These are phyloP conservation scores for Drosophila dives DNA, from an alignment of 2,888 invertebrate species.

Conservation along the genomic window DNA sequence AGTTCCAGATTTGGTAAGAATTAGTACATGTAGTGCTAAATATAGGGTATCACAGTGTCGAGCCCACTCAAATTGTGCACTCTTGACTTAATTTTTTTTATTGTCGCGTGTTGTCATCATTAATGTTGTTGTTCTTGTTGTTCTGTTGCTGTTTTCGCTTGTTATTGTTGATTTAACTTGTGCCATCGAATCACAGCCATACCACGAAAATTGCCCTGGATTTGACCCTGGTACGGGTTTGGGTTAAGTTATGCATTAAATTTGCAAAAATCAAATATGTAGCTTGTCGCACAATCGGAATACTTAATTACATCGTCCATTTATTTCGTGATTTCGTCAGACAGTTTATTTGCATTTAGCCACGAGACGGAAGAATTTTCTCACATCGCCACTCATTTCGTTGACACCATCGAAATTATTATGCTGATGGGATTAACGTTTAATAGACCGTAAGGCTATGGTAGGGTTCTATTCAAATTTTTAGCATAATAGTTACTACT, in stretches of 20 bases:
- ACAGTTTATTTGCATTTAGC: constrained; percentile 45
- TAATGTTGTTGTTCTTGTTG: constrained; percentile 27
- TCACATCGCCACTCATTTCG: constrained; percentile 22
- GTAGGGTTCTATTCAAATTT: background rate
- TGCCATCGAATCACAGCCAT: constrained; percentile 67
- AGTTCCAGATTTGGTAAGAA: background rate
- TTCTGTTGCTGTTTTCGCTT: constrained; percentile 37
- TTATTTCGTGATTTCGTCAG: constrained; percentile 33
- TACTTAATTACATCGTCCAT: constrained; percentile 68
- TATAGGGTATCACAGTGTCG: constrained; percentile 4
- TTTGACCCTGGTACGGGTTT: constrained; percentile 26
- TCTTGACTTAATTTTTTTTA: constrained; percentile 53
- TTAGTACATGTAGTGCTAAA: background rate
- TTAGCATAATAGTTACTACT: background rate
- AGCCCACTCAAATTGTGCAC: constrained; percentile 13
- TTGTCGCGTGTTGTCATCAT: constrained; percentile 62
- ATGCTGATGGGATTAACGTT: constrained; percentile 21
- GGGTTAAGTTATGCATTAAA: constrained; percentile 54
- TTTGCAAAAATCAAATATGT: constrained; percentile 66
- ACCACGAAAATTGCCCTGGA: constrained; percentile 30
- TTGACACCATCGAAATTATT: constrained; percentile 13
- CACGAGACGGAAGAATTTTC: constrained; percentile 12
- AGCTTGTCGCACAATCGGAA: constrained; percentile 56
- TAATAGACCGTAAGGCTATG: background rate
- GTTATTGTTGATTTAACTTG: constrained; percentile 66